A percentile compares a stretch with the other conserved stretches of the same genome.
These are phyloP conservation scores for Cynaeus angustus DNA, from an alignment of 2,888 invertebrate species.

Conservation along the genomic window DNA sequence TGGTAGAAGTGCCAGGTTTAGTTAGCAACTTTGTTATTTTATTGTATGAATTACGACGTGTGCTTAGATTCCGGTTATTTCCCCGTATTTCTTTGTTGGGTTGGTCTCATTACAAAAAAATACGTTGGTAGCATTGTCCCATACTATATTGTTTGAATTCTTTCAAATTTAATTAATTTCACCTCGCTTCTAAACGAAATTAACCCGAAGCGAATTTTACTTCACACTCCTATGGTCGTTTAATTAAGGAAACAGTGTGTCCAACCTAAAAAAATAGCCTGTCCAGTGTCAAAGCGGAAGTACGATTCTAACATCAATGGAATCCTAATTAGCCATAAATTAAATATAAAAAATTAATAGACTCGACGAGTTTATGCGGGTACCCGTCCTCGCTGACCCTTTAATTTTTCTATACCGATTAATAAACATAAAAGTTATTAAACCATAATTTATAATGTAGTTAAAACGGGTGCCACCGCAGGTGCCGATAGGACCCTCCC, in stretches of 20 bases:
- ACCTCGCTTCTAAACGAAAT: neutral
- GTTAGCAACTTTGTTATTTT: too few species aligned
- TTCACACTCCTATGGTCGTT: slow-evolving; percentile 6
- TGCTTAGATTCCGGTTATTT: too few species aligned
- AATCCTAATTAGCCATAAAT: slow-evolving; percentile 17
- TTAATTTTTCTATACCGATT: slow-evolving; percentile 21
- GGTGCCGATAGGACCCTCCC: slow-evolving; percentile 18
- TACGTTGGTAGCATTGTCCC: too few species aligned
- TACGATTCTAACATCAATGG: neutral
- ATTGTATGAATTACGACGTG: too few species aligned
- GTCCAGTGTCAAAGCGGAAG: slow-evolving; percentile 15
- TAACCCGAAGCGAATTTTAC: neutral
- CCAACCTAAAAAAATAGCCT: neutral
- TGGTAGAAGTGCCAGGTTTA: too few species aligned
- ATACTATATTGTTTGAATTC: neutral
- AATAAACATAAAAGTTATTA: slow-evolving; percentile 29
- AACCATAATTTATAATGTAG: slow-evolving; percentile 32
- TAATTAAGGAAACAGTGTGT: slow-evolving; percentile 32
- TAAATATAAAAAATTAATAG: slow-evolving; percentile 3
- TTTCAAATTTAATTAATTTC: neutral
- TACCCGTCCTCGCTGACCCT: slow-evolving; percentile 29
- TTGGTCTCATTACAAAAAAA: too few species aligned
- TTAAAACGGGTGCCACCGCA: slow-evolving; percentile 21
- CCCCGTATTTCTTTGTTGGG: too few species aligned
- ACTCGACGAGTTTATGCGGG: slow-evolving; percentile 22